Evolutionary conservation across 37 sponge, comb jelly and placozoan genomes (phyloP), one percentile per base, ranked within the genome.

Genomic region (Halisarca cf. caerulea): DNA sequence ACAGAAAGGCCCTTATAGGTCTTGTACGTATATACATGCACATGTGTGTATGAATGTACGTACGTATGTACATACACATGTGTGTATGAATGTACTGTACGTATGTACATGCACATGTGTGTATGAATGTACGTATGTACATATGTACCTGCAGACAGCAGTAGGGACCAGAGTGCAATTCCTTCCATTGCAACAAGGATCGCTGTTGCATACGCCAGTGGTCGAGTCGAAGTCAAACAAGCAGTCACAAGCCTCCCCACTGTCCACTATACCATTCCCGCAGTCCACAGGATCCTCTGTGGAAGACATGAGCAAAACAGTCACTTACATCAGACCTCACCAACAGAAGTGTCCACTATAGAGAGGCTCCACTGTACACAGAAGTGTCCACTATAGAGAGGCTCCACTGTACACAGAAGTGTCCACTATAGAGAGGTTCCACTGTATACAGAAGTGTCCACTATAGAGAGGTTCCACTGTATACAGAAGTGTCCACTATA

Each of bases 221-320:
- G 24, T 41, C 47, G 60, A 2, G 3, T 39, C 54, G 37, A 14
- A 30, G 0, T 60, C 64, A 36, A 7, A 0, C 1, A 88, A 86
- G 71, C 96, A 95, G 68, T 95, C 96, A 78, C 96, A 95, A 17
- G 81, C 83, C 42, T 95, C 96, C 25, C 84, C 90, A 0, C 53
- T 81, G 41, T 92, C 96, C 9, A 92, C 25, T 2, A 92, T 21
- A 64, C 47, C 79, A 74, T 95, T 95, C 8, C 92, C 90, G 85
- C 96, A 95, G 9, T 73, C 44, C 28, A 20, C 85, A n/a, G 34
- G 89, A 8, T 41, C 66, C 37, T 6, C 62, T 73, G 84, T 85
- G 42, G n/a, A n/a, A n/a, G n/a, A n/a, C n/a, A n/a, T n/a, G n/a
- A n/a, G n/a, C n/a, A n/a, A n/a, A n/a, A n/a, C n/a, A n/a, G n/a